Conservation (phyloP, 2,888 invertebrate species). For the Subacronicta megacephala region DNA sequence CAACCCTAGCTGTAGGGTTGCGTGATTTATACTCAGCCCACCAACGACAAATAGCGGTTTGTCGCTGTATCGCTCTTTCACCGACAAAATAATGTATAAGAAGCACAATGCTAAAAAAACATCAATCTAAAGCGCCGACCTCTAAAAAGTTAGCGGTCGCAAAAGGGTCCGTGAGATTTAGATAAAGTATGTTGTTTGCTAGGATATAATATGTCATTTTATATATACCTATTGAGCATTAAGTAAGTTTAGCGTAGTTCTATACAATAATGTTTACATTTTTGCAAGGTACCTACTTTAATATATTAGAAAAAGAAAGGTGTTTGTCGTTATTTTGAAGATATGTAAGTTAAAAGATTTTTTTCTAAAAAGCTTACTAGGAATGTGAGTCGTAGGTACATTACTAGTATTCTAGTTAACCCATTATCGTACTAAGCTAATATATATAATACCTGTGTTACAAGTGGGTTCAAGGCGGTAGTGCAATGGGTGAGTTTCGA, state of each 20-base stretch:
- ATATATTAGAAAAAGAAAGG: too few relatives aligned
- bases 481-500: too few relatives aligned
- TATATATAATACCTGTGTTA: too few relatives aligned
- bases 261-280: background rate
- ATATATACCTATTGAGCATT: slow-evolving; percentile 13
- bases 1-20: slow-evolving; percentile 71
- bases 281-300: too few relatives aligned
- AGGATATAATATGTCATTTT: slow-evolving; percentile 16
- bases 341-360: too few relatives aligned
- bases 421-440: too few relatives aligned
- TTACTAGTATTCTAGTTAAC: too few relatives aligned
- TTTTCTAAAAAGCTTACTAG: too few relatives aligned
- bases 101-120: slow-evolving; percentile 68
- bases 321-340: too few relatives aligned
- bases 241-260: slow-evolving; percentile 14
- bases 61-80: slow-evolving; percentile 83
- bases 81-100: slow-evolving; percentile 81
- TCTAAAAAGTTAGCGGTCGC: slow-evolving; percentile 55
- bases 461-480: too few relatives aligned
- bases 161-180: slow-evolving; percentile 55
- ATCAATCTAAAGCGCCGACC: slow-evolving; percentile 55
- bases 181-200: slow-evolving; percentile 54
- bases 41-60: slow-evolving; percentile 87
- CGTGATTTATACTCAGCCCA: slow-evolving; percentile 83
- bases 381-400: too few relatives aligned